These are phyloP conservation scores for Bombus polaris DNA, from an alignment of 1,140 invertebrate species.

Conservation along the genomic window DNA sequence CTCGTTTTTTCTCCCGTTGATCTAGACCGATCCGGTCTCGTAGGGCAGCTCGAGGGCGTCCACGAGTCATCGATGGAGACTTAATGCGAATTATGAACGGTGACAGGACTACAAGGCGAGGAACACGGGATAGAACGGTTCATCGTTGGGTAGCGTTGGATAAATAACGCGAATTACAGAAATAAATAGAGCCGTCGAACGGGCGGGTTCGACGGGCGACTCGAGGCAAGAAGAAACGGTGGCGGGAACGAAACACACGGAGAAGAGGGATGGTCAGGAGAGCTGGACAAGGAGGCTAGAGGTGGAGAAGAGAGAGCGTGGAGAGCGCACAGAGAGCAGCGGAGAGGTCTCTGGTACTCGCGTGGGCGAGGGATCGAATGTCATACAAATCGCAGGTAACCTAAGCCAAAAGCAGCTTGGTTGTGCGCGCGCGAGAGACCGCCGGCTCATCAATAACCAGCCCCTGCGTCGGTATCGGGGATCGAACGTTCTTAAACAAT, in stretches of 20 bases:
- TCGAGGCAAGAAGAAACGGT: slow-evolving; percentile 34
- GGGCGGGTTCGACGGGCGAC: slow-evolving; percentile 49
- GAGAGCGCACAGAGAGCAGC: slow-evolving; percentile 35
- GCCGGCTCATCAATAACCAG: slow-evolving; percentile 70
- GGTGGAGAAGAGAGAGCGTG: background rate
- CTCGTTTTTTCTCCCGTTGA: background rate
- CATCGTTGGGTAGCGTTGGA: slow-evolving; percentile 53
- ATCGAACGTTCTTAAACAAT: slow-evolving; percentile 68
- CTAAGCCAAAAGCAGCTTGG: slow-evolving; percentile 75
- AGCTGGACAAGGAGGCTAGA: slow-evolving; percentile 21
- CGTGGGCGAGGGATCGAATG: slow-evolving; percentile 79
- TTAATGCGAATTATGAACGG: slow-evolving; percentile 58
- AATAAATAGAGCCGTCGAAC: slow-evolving; percentile 77
- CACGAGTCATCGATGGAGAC: slow-evolving; percentile 14
- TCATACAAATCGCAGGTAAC: slow-evolving; percentile 80
- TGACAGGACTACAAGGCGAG: slow-evolving; percentile 33
- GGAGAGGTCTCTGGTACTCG: slow-evolving; percentile 30
- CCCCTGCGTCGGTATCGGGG: slow-evolving; percentile 65
- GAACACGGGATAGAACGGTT: slow-evolving; percentile 7
- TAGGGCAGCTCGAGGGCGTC: background rate
- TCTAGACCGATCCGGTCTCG: slow-evolving; percentile 1
- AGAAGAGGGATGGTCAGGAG: slow-evolving; percentile 21
- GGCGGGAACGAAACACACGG: slow-evolving; percentile 22
- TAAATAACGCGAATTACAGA: slow-evolving; percentile 74
- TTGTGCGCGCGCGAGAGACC: slow-evolving; percentile 41